Evolutionary conservation across 2,113 vertebrate genomes (phyloP).

Genomic region (Corythornis madagascariensis): DNA sequence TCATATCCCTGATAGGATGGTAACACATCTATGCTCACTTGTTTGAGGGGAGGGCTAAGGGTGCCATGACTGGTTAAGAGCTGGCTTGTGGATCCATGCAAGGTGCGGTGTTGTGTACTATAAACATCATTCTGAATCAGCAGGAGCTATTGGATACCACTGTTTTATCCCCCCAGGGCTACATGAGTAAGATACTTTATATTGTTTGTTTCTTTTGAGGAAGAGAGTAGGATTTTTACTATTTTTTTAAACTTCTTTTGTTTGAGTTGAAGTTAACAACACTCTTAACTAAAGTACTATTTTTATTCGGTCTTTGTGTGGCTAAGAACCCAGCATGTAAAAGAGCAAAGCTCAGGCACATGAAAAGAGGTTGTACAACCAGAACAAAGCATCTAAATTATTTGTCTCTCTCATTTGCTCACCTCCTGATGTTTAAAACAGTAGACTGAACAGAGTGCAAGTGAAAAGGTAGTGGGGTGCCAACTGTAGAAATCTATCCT

Average conservation of each 20-base stretch:
- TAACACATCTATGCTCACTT: neutral
- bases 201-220: neutral
- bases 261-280: neutral
- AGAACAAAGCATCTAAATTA: neutral
- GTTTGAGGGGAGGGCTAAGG: no score
- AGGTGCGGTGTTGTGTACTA: no score
- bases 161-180: neutral
- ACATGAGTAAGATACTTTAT: neutral
- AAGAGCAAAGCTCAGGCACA: neutral
- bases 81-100: neutral
- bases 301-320: neutral
- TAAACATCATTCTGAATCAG: neutral
- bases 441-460: neutral
- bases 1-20: neutral
- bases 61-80: neutral
- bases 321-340: neutral
- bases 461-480: neutral
- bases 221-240: neutral
- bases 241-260: neutral
- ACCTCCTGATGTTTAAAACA: slow-evolving; percentile 14
- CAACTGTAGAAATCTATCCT: neutral
- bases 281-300: neutral
- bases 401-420: neutral
- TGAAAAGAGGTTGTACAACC: neutral
- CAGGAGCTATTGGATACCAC: neutral